Percentiles rank a stretch among this genome's conserved stretches.
phyloP scores from a whole-genome alignment of 2,797 vertebrate species.

The Falco rusticolus region DNA sequence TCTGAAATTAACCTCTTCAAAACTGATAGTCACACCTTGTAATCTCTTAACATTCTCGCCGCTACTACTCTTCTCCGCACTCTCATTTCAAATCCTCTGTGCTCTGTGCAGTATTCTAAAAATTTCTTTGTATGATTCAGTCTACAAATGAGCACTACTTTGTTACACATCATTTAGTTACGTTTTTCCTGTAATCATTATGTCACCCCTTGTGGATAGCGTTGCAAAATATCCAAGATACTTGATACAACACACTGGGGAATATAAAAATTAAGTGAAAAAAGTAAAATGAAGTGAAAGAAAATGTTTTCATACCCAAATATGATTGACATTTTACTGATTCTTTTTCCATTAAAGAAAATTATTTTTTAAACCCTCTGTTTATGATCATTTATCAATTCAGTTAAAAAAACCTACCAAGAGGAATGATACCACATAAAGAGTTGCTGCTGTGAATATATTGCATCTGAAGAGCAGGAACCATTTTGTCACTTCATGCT shows the following conservation, averaged over 20 bases:
- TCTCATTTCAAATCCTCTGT: background rate
- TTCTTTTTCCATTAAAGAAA: background rate
- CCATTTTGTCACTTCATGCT: background rate
- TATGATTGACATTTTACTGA: constrained; percentile 18
- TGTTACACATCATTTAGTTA: constrained; percentile 42
- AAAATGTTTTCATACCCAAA: background rate
- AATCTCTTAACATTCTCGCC: background rate
- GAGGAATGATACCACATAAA: background rate
- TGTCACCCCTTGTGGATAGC: constrained; percentile 16
- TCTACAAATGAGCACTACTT: constrained; percentile 1
- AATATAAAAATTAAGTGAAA: background rate
- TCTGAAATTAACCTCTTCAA: background rate
- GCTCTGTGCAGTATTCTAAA: background rate
- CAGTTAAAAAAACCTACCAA: background rate
- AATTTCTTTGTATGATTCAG: background rate
- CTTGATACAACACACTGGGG: constrained; percentile 34
- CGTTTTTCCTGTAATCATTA: background rate
- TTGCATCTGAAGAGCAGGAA: background rate
- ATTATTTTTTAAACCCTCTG: background rate
- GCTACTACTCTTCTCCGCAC: background rate
- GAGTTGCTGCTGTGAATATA: background rate
- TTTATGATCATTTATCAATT: constrained; percentile 17
- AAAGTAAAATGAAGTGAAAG: constrained; percentile 26
- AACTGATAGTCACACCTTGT: background rate
- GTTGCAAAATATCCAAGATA: constrained; percentile 28